These are phyloP conservation scores for Thalassaphorura encarpata DNA, from an alignment of 1,140 invertebrate genomes.

Conservation along the genomic window DNA sequence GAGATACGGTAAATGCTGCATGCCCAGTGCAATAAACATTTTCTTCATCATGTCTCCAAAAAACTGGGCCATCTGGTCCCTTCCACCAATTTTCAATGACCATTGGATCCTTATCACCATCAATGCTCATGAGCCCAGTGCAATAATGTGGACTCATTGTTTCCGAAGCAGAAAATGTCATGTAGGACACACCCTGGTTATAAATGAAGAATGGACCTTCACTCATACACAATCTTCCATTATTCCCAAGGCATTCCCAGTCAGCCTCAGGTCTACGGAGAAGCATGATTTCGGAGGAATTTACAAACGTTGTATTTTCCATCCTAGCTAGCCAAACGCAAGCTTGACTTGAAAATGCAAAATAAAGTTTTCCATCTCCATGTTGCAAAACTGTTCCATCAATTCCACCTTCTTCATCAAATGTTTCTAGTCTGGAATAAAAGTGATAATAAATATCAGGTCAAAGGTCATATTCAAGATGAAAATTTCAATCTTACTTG, in stretches of 20 bases:
- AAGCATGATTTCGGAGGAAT: background rate
- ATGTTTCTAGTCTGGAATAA: background rate
- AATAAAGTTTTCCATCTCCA: background rate
- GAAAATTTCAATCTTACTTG: background rate
- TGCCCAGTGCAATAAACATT: slow-evolving; percentile 13
- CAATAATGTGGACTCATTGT: slow-evolving; percentile 20
- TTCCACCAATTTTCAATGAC: slow-evolving; percentile 13
- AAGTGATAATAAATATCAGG: background rate
- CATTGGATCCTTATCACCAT: slow-evolving; percentile 11
- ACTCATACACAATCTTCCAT: slow-evolving; percentile 4
- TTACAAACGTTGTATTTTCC: background rate
- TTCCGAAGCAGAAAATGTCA: slow-evolving; percentile 17
- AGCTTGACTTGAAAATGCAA: background rate
- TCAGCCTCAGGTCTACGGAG: slow-evolving; percentile 2
- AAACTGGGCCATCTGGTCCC: slow-evolving; percentile 4
- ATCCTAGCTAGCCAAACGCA: slow-evolving; percentile 10
- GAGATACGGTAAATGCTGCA: slow-evolving; percentile 10
- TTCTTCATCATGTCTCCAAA: slow-evolving; percentile 15
- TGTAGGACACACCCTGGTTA: slow-evolving; percentile 4
- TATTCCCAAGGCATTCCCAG: slow-evolving; percentile 14
- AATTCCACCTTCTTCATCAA: background rate
- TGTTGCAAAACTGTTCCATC: slow-evolving; percentile 2
- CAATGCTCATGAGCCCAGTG: slow-evolving; percentile 22
- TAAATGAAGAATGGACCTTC: slow-evolving; percentile 21
- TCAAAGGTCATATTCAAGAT: background rate